phyloP scores from a whole-genome alignment of 2,797 vertebrate species.

The Podarcis siculus region DNA sequence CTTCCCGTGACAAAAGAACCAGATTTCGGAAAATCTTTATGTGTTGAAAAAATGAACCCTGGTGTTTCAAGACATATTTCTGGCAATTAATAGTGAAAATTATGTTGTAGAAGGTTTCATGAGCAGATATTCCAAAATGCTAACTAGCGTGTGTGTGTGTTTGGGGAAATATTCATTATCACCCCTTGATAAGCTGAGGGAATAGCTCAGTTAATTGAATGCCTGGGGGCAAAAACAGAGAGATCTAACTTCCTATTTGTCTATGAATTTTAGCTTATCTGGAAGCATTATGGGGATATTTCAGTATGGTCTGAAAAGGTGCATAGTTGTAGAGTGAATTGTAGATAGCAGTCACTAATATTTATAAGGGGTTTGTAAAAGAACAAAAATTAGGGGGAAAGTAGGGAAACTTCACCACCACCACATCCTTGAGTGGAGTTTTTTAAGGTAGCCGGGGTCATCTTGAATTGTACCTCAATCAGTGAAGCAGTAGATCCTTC shows the following conservation, averaged over 20 bases:
- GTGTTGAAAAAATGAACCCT: background rate
- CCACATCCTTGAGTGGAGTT: no score
- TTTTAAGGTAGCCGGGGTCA: no score
- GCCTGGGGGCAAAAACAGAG: background rate
- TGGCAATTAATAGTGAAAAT: conserved; percentile 17
- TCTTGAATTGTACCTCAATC: no score
- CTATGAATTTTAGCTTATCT: background rate
- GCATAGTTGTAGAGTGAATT: background rate
- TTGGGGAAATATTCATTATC: background rate
- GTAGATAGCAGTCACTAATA: background rate
- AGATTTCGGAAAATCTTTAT: background rate
- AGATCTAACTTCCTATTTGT: background rate
- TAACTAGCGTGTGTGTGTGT: background rate
- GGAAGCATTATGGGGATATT: background rate
- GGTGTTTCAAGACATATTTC: background rate
- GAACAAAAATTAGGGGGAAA: background rate
- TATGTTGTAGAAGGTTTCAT: background rate
- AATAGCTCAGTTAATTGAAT: conserved; percentile 9
- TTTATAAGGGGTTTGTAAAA: background rate
- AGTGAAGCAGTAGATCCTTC: no score
- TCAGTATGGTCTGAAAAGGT: background rate
- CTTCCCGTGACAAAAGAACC: background rate
- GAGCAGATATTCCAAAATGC: background rate
- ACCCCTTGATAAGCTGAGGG: conserved; percentile 7
- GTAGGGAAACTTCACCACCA: background rate